phyloP scores from a whole-genome alignment of 2,113 vertebrate species.

The Apistogramma diplotaenia region DNA sequence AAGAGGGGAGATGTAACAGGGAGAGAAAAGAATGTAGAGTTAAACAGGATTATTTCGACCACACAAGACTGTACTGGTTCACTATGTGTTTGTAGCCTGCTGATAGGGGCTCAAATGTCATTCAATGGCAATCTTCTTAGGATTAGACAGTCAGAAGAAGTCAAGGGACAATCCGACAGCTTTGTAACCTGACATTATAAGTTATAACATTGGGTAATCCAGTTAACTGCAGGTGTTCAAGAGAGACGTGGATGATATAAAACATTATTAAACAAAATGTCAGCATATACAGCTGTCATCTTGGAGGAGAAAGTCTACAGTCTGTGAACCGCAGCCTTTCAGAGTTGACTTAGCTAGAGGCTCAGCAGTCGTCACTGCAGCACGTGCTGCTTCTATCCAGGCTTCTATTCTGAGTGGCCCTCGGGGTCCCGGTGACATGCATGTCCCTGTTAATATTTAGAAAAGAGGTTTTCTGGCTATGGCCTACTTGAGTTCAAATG shows the following conservation, averaged over 20 bases:
- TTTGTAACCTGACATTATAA: constrained; percentile 5
- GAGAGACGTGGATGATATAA: neutral
- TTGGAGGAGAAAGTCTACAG: neutral
- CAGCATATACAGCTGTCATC: neutral
- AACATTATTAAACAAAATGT: neutral
- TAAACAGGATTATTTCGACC: constrained; percentile 42
- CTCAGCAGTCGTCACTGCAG: constrained; percentile 40
- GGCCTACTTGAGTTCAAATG: constrained; percentile 74
- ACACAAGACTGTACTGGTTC: constrained; percentile 23
- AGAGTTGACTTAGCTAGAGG: constrained; percentile 39
- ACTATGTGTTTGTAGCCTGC: constrained; percentile 9
- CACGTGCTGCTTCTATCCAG: constrained; percentile 56
- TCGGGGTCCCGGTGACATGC: constrained; percentile 67
- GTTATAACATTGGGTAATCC: constrained; percentile 28
- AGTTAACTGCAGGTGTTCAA: constrained; percentile 7
- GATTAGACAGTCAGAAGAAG: constrained; percentile 42
- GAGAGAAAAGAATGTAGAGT: constrained; percentile 14
- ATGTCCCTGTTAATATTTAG: constrained; percentile 74
- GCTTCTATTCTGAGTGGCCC: constrained; percentile 79
- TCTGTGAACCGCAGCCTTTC: constrained; percentile 22
- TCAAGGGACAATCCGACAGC: constrained; percentile 31
- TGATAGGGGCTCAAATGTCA: constrained; percentile 51
- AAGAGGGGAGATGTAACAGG: neutral
- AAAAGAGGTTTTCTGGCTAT: constrained; percentile 76
- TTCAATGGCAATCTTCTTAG: constrained; percentile 50